phyloP scores from a whole-genome alignment of 2,113 vertebrate species.

The Otocyon megalotis region DNA sequence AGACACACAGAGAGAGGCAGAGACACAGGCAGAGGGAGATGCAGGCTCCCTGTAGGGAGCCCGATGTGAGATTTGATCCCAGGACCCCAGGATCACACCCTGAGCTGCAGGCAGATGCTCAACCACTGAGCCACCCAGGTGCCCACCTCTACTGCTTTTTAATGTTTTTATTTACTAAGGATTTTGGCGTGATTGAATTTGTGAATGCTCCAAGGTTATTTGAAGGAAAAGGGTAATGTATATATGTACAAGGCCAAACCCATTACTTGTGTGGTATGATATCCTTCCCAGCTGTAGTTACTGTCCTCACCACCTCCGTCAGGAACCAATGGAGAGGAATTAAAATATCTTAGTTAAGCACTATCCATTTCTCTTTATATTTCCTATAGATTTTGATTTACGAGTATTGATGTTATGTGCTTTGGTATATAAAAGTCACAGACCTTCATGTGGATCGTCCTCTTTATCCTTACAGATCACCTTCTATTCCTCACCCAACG shows the following conservation, averaged over 20 bases:
- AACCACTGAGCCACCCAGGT: too few species aligned
- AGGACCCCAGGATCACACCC: too few species aligned
- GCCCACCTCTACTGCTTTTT: not conserved
- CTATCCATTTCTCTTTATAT: not conserved
- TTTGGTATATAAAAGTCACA: not conserved
- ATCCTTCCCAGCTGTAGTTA: not conserved
- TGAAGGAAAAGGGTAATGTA: not conserved
- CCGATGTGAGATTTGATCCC: too few species aligned
- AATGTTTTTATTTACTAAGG: not conserved
- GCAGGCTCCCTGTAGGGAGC: too few species aligned
- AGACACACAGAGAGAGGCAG: too few species aligned
- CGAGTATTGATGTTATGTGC: not conserved
- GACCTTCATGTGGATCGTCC: too few species aligned
- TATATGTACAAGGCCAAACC: not conserved
- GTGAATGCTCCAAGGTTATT: not conserved
- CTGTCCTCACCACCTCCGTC: not conserved
- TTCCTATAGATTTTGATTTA: not conserved
- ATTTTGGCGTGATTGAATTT: not conserved
- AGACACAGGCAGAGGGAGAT: too few species aligned
- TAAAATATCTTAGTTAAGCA: not conserved
- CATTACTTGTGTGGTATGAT: not conserved
- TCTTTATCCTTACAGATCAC: not conserved
- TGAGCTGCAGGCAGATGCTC: too few species aligned
- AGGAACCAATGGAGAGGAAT: not conserved
- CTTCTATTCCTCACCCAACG: not conserved